Evolutionary conservation across 2,797 vertebrate genomes (phyloP).

Genomic region (Gallinago solitaria): DNA sequence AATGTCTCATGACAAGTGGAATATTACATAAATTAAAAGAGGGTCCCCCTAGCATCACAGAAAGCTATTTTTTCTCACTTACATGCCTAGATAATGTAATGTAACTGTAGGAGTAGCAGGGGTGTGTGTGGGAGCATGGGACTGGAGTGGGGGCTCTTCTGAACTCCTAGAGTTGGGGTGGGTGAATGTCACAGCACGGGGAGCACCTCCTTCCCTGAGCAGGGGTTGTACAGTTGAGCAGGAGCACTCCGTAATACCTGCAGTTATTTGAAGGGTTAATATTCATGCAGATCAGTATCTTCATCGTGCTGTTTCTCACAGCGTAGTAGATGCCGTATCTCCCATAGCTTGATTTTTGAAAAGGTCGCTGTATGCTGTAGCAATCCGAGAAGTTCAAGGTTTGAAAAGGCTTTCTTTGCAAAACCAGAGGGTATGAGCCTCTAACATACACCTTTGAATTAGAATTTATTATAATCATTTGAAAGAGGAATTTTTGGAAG

Average conservation of each 20-base stretch:
- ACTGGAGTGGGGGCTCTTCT: not conserved
- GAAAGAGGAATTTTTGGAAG: not conserved
- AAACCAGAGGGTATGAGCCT: not conserved
- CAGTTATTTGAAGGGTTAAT: not conserved
- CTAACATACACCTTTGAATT: not conserved
- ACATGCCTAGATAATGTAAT: not conserved
- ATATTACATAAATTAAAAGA: not conserved
- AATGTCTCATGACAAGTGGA: not conserved
- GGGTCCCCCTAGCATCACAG: not conserved
- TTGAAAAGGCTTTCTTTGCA: not conserved
- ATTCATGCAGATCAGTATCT: not conserved
- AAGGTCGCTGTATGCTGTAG: fast-evolving
- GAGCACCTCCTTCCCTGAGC: not conserved
- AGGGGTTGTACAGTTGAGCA: not conserved
- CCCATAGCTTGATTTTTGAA: not conserved
- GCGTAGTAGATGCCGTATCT: not conserved
- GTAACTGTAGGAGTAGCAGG: not conserved
- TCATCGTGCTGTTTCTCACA: not conserved
- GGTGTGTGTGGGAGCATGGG: not conserved
- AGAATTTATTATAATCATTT: not conserved
- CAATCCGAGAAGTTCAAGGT: too few relatives aligned
- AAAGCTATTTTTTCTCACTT: not conserved
- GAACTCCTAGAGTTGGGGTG: not conserved
- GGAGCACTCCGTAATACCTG: not conserved
- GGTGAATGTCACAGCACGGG: not conserved